Percentiles rank a stretch among this genome's conserved stretches.
Evolutionary conservation across 2,888 invertebrate genomes (phyloP).

Genomic region (Leptura quadrifasciata): DNA sequence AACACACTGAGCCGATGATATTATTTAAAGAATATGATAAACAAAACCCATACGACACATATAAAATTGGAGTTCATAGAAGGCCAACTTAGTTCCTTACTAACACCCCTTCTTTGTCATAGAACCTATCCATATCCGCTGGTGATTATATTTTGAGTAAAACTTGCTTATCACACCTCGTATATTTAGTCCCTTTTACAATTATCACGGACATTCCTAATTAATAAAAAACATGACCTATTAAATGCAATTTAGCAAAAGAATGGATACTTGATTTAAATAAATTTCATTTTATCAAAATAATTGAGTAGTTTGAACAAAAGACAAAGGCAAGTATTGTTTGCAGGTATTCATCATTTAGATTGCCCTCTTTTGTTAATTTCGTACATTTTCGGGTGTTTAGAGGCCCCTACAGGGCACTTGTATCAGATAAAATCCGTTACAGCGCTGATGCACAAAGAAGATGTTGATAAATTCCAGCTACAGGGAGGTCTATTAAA

Average conservation of each 20-base stretch:
- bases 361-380: slow-evolving; percentile 42
- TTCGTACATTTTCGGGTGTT: slow-evolving; percentile 54
- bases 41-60: too few relatives aligned
- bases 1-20: too few relatives aligned
- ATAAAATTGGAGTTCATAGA: too few relatives aligned
- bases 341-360: slow-evolving; percentile 42
- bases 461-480: slow-evolving; percentile 52
- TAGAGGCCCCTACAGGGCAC: slow-evolving; percentile 51
- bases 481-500: slow-evolving; percentile 56
- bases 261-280: slow-evolving; percentile 25
- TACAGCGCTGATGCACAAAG: slow-evolving; percentile 55
- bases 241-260: slow-evolving; percentile 22
- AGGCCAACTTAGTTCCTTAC: too few relatives aligned
- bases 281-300: slow-evolving; percentile 39
- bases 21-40: too few relatives aligned
- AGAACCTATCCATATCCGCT: too few relatives aligned
- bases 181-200: neutral
- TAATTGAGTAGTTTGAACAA: slow-evolving; percentile 42
- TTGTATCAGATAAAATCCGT: slow-evolving; percentile 53
- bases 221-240: neutral
- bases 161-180: neutral
- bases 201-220: neutral
- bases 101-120: too few relatives aligned
- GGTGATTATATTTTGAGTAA: too few relatives aligned
- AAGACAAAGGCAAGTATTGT: slow-evolving; percentile 43